These are phyloP conservation scores for Aegypius monachus DNA, from an alignment of 2,113 vertebrate genomes.

Conservation along the genomic window DNA sequence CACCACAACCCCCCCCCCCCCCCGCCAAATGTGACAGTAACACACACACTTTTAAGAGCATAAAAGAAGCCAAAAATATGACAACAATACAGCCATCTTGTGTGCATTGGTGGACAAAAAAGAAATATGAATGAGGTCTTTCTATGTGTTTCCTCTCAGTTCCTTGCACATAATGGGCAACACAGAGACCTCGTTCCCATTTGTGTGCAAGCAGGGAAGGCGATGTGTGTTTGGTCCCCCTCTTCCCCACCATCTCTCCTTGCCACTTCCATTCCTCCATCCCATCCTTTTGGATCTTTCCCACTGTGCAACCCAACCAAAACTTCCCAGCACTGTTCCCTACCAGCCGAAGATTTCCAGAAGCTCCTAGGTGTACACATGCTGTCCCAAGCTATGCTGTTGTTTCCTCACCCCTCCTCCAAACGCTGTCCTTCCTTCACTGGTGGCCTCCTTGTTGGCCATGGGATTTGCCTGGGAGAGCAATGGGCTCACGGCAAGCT, in stretches of 20 bases:
- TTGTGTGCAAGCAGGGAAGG: neutral
- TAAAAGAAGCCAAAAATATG: neutral
- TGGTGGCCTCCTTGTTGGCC: neutral
- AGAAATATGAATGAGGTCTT: neutral
- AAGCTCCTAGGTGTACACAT: neutral
- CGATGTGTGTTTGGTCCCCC: neutral
- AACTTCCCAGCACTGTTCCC: neutral
- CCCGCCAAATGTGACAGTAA: neutral
- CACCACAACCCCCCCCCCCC: neutral
- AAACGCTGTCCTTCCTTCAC: accelerated
- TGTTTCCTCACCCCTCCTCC: neutral
- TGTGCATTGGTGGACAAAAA: neutral
- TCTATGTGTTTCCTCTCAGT: neutral
- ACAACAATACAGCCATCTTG: neutral
- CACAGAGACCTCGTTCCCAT: neutral
- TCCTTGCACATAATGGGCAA: neutral
- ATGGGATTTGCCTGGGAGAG: neutral
- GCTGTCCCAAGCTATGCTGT: neutral
- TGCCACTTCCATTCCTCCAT: neutral
- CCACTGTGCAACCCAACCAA: neutral
- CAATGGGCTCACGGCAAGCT: neutral
- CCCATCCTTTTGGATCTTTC: neutral
- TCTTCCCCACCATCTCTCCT: neutral
- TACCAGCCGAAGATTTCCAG: neutral
- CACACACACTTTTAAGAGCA: neutral